Base-by-base conservation (phyloP, 1,140 invertebrate genomes). In the Apis dorsata region DNA sequence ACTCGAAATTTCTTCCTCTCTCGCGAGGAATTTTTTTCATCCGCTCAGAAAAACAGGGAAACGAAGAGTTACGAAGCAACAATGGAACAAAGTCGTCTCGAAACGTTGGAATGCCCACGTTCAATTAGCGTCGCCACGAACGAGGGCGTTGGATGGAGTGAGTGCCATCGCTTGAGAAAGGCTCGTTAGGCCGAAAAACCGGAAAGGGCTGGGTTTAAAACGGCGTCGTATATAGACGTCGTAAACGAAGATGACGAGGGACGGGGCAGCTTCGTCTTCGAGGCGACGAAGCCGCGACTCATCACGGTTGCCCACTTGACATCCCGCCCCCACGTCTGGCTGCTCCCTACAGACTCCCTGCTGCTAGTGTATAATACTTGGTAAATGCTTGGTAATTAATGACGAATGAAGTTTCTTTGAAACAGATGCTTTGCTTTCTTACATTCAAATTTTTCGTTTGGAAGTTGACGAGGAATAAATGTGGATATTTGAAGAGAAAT, bases 301-400 rank as follows among this genome's bases (percentile, higher is more conserved):
- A 75, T 87, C 86, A 68, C 81, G 85, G 65, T 86, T 85, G 78
- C 81, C 89, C 90, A 91, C 85, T 91, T 91, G 88, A 91, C 90
- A 86, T 85, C 72, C 15, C 72, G 85, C 85, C 90, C 84, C 79
- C 88, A 87, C 89, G 86, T 91, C 84, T 83, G 70, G 72, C 74
- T 51, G 68, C 63, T 81, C 62, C 13, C 24, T 70, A 62, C 60
- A 73, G 60, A 28, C 28, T 28, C 63, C 70, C 73, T 85, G 63
- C 70, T 83, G 34, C 34, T 34, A 34, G 2, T 7, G 34, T 71
- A 77, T 73, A 76, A 84, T 24, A 24, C 24, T 24, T 24, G 24
- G 24, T 24, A 34, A 2, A 34, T 34, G 3, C 34, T 19, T 21
- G 13, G 17, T 62, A 83, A 83, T 79, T 75, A 49, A 59, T 81